phyloP scores from a whole-genome alignment of 2,113 vertebrate species.

The Cheilinus undulatus region DNA sequence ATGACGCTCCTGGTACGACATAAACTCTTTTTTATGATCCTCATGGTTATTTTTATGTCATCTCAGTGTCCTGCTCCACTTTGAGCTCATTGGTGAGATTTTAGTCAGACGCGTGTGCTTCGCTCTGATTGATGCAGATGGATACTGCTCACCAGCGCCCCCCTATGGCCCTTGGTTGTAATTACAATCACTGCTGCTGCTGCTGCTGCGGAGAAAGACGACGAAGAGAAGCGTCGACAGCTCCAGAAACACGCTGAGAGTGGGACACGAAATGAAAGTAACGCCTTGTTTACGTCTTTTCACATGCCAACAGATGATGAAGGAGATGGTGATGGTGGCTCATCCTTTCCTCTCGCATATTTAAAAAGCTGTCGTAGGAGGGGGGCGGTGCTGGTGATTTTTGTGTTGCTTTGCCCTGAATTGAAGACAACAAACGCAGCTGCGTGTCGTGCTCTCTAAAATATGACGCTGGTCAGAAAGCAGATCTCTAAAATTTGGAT shows the following conservation, averaged over 20 bases:
- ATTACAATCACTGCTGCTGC: background rate
- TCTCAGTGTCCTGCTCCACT: constrained; percentile 1
- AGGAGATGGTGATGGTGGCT: constrained; percentile 24
- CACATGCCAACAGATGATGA: constrained; percentile 32
- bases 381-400: background rate
- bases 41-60: background rate
- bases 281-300: constrained; percentile 40
- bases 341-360: constrained; percentile 9
- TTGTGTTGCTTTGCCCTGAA: background rate
- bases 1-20: too few relatives aligned
- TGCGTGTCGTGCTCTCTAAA: background rate
- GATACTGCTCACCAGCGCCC: constrained; percentile 33
- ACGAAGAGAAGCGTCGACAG: background rate
- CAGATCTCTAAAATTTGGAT: constrained; percentile 17
- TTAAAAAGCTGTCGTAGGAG: constrained; percentile 15
- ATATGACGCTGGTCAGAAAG: constrained; percentile 33
- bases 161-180: background rate
- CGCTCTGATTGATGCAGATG: constrained; percentile 36
- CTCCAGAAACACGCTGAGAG: background rate
- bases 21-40: background rate
- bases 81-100: constrained; percentile 33
- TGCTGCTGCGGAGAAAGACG: background rate
- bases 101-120: background rate
- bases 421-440: background rate
- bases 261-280: background rate